These are phyloP conservation scores for Drosophila mayri DNA, from an alignment of 1,140 invertebrate genomes.

Conservation along the genomic window DNA sequence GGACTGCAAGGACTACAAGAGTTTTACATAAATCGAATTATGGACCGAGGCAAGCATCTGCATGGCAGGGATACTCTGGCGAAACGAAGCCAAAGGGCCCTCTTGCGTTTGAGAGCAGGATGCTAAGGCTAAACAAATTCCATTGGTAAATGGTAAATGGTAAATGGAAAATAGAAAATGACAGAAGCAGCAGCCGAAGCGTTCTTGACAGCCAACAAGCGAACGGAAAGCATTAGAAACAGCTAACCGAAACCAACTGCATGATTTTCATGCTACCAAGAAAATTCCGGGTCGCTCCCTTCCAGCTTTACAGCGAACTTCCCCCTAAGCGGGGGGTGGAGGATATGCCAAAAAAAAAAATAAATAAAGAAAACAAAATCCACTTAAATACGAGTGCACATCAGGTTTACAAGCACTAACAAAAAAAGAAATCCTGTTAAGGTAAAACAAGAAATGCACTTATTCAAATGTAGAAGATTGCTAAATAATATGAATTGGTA, in stretches of 20 bases:
- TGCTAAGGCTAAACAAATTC: constrained; percentile 54
- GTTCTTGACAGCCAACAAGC: constrained; percentile 65
- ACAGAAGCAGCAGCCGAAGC: constrained; percentile 43
- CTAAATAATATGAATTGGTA: constrained; percentile 6
- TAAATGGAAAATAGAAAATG: constrained; percentile 72
- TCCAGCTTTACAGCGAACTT: constrained; percentile 16
- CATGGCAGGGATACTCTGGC: constrained; percentile 49
- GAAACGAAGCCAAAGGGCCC: constrained; percentile 44
- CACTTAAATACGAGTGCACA: constrained; percentile 73
- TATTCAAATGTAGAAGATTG: neutral
- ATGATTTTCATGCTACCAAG: constrained; percentile 34
- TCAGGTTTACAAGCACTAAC: constrained; percentile 41
- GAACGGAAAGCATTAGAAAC: constrained; percentile 56
- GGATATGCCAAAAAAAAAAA: constrained; percentile 61
- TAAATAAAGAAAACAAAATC: constrained; percentile 68
- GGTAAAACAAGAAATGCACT: constrained; percentile 2
- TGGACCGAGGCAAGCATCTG: constrained; percentile 32
- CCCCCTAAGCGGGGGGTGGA: constrained; percentile 20
- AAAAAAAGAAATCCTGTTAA: constrained; percentile 15
- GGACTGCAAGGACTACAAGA: constrained; percentile 42
- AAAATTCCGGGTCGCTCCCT: neutral
- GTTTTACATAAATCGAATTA: constrained; percentile 77
- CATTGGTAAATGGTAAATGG: constrained; percentile 67
- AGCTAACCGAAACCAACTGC: constrained; percentile 49
- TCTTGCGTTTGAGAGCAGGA: constrained; percentile 37